Conservation (phyloP, 2,797 vertebrate genomes). For the Eleutherodactylus coqui region DNA sequence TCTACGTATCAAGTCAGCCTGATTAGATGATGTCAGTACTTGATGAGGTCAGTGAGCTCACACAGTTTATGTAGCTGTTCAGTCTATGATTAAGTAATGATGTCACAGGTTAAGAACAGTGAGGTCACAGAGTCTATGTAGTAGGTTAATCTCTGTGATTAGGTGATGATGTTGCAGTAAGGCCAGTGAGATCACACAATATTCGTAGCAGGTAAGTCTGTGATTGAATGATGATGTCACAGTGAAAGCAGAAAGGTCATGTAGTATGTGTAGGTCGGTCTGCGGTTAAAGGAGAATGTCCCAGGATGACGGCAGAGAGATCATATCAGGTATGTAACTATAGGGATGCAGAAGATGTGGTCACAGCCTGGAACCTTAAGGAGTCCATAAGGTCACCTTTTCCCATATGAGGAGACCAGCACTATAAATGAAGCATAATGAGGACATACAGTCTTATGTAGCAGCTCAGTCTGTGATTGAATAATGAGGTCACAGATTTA, state of each 20-base stretch:
- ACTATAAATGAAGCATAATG: too few species aligned
- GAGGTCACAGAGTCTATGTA: not conserved
- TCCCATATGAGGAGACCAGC: too few species aligned
- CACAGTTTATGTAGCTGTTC: not conserved
- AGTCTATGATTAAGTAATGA: not conserved
- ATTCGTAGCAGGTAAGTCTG: not conserved
- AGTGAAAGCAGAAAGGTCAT: not conserved
- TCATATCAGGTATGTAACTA: too few species aligned
- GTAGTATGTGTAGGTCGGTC: not conserved
- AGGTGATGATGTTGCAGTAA: not conserved
- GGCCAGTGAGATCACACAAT: not conserved
- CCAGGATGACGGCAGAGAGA: too few species aligned
- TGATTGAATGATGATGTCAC: not conserved
- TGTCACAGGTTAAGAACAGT: not conserved
- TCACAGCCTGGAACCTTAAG: too few species aligned
- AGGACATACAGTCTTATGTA: not conserved
- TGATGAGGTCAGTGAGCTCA: not conserved
- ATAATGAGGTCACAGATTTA: not conserved
- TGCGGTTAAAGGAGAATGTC: not conserved
- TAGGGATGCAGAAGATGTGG: too few species aligned
- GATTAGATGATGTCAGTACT: not conserved
- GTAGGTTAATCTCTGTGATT: not conserved
- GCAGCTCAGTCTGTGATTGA: not conserved
- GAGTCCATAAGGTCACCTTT: too few species aligned
- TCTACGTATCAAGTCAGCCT: too few species aligned